Evolutionary conservation across 2,888 invertebrate genomes (phyloP).

Genomic region (Seira ritae): DNA sequence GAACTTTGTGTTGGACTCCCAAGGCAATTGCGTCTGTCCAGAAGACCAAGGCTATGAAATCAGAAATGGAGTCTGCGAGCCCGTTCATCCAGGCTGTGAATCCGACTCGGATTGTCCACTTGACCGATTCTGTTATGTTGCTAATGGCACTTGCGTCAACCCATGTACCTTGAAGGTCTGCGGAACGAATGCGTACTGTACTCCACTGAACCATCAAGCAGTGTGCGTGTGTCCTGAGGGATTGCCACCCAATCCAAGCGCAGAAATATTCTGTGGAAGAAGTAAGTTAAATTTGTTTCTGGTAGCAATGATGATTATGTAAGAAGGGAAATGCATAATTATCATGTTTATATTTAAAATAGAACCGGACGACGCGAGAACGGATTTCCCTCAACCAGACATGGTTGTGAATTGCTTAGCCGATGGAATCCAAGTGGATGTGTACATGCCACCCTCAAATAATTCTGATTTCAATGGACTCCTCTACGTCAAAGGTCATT

Average conservation of each 20-base stretch:
- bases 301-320: too few species aligned
- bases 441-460: conserved; percentile 78
- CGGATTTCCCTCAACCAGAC: conserved; percentile 90
- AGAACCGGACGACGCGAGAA: conserved; percentile 76
- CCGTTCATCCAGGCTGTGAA: conserved; percentile 79
- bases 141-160: conserved; percentile 85
- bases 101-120: conserved; percentile 84
- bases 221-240: conserved; percentile 84
- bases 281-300: conserved; percentile 25
- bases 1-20: conserved; percentile 86
- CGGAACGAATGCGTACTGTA: conserved; percentile 86
- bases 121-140: conserved; percentile 84
- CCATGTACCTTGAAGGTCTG: conserved; percentile 87
- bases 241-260: conserved; percentile 36
- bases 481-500: conserved; percentile 94
- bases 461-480: conserved; percentile 89
- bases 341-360: background rate
- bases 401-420: conserved; percentile 93
- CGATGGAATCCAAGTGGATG: conserved; percentile 92
- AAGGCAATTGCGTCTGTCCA: conserved; percentile 86
- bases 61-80: conserved; percentile 66
- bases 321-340: too few species aligned
- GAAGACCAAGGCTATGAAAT: conserved; percentile 82
- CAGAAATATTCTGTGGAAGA: conserved; percentile 41
- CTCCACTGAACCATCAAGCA: conserved; percentile 85